Evolutionary conservation across 2,113 vertebrate genomes (phyloP).

Genomic region (Synodontis membranacea): DNA sequence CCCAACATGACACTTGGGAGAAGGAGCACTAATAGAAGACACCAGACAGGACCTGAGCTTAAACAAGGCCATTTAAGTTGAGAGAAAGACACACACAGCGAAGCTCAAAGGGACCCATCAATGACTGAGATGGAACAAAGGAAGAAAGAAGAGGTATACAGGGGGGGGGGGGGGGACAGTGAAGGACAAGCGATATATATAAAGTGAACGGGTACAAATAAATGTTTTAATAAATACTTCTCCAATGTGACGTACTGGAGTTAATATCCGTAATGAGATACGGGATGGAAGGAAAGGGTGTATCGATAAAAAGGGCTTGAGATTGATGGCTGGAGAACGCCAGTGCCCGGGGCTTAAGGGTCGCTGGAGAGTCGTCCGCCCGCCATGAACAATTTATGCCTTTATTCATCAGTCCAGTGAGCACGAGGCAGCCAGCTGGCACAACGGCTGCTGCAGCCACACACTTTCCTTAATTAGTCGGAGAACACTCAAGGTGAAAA

Average conservation of each 20-base stretch:
- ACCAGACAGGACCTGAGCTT: not conserved
- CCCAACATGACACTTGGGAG: conserved; percentile 16
- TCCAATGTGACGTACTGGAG: conserved; percentile 11
- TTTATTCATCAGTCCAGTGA: conserved; percentile 37
- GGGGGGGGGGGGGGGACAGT: not conserved
- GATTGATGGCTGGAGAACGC: conserved; percentile 37
- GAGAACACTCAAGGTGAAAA: conserved; percentile 52
- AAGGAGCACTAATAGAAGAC: conserved; percentile 15
- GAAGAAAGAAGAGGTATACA: not conserved
- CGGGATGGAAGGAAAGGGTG: conserved; percentile 45
- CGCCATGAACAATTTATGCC: conserved; percentile 47
- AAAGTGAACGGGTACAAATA: conserved; percentile 5
- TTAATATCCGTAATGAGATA: conserved; percentile 49
- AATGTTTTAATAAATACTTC: conserved; percentile 20
- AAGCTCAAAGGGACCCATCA: conserved; percentile 11
- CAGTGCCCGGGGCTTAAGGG: conserved; percentile 28
- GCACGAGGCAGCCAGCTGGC: conserved; percentile 38
- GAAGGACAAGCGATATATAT: not conserved
- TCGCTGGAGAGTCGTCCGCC: conserved; percentile 25
- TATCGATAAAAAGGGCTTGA: conserved; percentile 47
- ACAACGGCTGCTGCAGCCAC: conserved; percentile 18
- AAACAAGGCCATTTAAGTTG: not conserved
- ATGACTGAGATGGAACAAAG: not conserved
- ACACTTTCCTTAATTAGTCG: conserved; percentile 49
- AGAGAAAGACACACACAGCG: not conserved